Evolutionary conservation across 2,888 invertebrate genomes (phyloP), one percentile per base, ranked within the genome.

Genomic region (Fragum fragum): DNA sequence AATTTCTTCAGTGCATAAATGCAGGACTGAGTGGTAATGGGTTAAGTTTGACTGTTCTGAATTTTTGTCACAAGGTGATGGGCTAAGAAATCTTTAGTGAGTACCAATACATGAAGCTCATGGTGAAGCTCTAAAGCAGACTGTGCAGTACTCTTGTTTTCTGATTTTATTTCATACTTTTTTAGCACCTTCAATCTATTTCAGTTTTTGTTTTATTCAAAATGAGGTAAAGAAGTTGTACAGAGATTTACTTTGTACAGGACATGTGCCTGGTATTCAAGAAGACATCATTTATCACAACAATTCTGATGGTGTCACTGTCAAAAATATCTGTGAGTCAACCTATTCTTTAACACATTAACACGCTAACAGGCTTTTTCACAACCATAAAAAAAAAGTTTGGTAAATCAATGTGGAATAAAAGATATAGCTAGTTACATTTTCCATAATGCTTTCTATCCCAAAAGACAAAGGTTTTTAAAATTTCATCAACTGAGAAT

Each of bases 241-340:
- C 26, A 57, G n/a, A 57, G 26, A 57, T 57, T 26, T 57, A 23
- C 14, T 57, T 5, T 18, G 7, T n/a, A 7, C 23, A 21, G 26
- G 23, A 23, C 26, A 26, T 57, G 14, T 21, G 5, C 57, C 57
- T 14, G 26, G 57, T 26, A 23, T 11, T 14, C 11, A 11, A 18
- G 57, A 57, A 26, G 57, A 57, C 11, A 23, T 57, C 1, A 26
- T 57, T 7, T 57, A 57, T 14, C 57, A 21, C n/a, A 36, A 63
- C 3, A 36, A 36, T 36, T 6, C n/a, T 7, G 36, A n/a, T 6
- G n/a, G 18, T 9, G 5, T 36, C 16, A 36, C 29, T 2, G 11
- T 63, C 36, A 63, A 29, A 63, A 36, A 32, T 32, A 63, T 63
- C 18, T 36, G 63, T 63, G 28, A 63, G 57, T 57, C 9, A 36